Base-by-base conservation (phyloP, 92 coral and sea anemone species). In the Epizoanthus ramosus region DNA sequence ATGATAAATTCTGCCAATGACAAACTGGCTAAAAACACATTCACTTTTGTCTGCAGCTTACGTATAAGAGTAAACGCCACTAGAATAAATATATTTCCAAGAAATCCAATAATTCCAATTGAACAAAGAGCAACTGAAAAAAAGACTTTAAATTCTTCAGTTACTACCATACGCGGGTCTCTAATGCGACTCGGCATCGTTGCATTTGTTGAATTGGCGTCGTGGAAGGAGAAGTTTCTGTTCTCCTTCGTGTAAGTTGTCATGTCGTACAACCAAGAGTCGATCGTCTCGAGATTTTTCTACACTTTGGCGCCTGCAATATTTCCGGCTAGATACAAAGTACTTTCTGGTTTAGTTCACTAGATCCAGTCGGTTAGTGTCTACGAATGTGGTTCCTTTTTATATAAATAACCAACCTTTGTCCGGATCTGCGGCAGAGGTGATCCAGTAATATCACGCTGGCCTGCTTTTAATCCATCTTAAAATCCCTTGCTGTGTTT, bases 11-110 rank as follows among this genome's bases (percentile, higher is more conserved):
- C 98, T 4, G 95, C 88, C 47, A 93, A 63, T 2, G 95, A 94
- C 57, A 93, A 52, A 75, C 98, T 93, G 15, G 73, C 94, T 16
- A 93, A 73, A 67, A 93, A 89, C 58, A 74, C 79, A 79, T 93
- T 93, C 67, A 91, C 70, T 57, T 80, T 71, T 28, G 98, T 93
- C 28, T 89, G 87, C 47, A 93, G 91, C 23, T 90, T 87, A 2
- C 81, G 90, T 7, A 91, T 85, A 12, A 85, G 50, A 56, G 88
- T 60, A 83, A 91, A 93, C 59, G 93, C 92, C 41, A 87, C 18
- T 56, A 93, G 80, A 53, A 93, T 82, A 68, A 90, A 76, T 12
- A 91, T 8, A 35, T 93, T 93, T 52, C 90, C 93, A 41, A 91
- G 14, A 13, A 79, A 47, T 18, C 98, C 98, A 25, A 91, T 68